Conservation (phyloP, 2,113 vertebrate genomes). For the Phrynosoma blainvillii region DNA sequence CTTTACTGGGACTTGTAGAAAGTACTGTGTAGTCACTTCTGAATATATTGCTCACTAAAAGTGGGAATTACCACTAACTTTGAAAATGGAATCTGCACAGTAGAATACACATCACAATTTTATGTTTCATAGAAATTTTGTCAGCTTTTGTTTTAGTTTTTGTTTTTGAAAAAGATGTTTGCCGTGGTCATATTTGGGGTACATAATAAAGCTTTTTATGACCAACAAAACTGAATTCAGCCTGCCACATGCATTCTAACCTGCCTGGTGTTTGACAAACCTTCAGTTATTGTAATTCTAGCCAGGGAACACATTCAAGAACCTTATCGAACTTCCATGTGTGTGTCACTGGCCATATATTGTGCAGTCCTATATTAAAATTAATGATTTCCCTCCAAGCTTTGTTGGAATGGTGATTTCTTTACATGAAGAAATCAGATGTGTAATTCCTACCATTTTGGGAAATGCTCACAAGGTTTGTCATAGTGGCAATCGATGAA, state of each 20-base stretch:
- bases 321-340: neutral
- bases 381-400: neutral
- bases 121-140: conserved; percentile 9
- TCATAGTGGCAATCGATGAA: conserved; percentile 23
- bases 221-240: neutral
- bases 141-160: conserved; percentile 7
- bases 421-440: neutral
- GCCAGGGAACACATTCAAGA: neutral
- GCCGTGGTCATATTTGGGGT: conserved; percentile 16
- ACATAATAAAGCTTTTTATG: neutral
- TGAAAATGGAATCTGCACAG: conserved; percentile 25
- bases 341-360: neutral
- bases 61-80: conserved; percentile 14
- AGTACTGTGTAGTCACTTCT: neutral
- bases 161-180: conserved; percentile 11
- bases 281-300: neutral
- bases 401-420: neutral
- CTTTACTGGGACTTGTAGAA: conserved; percentile 28
- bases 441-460: conserved; percentile 44
- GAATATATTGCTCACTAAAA: conserved; percentile 15
- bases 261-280: neutral
- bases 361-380: neutral
- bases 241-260: neutral
- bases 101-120: conserved; percentile 10
- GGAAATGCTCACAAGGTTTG: conserved; percentile 15